Evolutionary conservation across 2,888 invertebrate genomes (phyloP), one percentile per base, ranked within the genome.

Genomic region (Cosmopolites sordidus): DNA sequence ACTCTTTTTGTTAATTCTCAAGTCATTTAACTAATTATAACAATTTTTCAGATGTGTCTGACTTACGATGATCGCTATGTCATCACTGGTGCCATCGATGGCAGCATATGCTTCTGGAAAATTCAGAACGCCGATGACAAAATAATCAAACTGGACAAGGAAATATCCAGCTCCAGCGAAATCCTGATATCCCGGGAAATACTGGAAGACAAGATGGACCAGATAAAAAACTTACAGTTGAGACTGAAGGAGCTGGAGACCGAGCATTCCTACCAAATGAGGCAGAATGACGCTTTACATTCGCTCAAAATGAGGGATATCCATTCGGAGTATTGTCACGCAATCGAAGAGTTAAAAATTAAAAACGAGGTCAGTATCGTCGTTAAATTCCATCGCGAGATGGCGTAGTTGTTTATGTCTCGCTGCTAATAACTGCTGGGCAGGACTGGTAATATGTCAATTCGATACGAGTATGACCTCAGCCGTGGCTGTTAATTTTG

Each of bases 21-120:
- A 27, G n/a, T n/a, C n/a, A n/a, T n/a, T n/a, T n/a, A n/a, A n/a
- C n/a, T n/a, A n/a, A n/a, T n/a, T n/a, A n/a, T n/a, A n/a, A n/a
- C n/a, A n/a, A 27, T 27, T 9, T 59, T 63, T 42, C 44, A 74
- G 73, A 81, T 92, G 71, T 79, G 81, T 37, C 76, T 94, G 45
- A 82, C 91, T 0, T 86, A 84, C 64, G 89, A 92, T 62, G 92
- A 92, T 67, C 85, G 85, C 64, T 79, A 79, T 5, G 68, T 91
- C 16, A 79, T 94, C 16, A 87, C 90, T 0, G 83, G 86, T 1
- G 86, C 87, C 0, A 78, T 80, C 53, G 89, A 88, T 62, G 87
- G 93, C 0, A 86, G 87, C 0, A 79, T 96, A 22, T 87, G 91
- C 60, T 77, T 96, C 55, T 95, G 94, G 94, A 83, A 85, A 63